Conservation (phyloP, 2,113 vertebrate genomes). For the Micronycteris hirsuta region DNA sequence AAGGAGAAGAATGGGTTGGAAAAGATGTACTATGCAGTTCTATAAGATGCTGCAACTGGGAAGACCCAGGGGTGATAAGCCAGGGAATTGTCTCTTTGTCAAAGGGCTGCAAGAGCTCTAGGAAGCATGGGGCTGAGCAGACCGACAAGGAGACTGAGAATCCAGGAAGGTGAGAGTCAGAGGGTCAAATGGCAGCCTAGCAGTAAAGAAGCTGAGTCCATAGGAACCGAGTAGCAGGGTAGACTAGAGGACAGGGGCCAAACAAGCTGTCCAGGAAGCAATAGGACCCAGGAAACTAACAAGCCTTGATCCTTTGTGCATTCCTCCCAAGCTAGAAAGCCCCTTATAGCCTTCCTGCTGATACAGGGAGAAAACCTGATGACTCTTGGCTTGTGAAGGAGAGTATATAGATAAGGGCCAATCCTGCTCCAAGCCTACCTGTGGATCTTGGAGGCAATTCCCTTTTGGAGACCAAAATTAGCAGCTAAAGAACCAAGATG, state of each 20-base stretch:
- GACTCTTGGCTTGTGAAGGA: neutral
- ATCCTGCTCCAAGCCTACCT: neutral
- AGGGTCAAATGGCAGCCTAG: neutral
- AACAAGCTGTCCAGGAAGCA: neutral
- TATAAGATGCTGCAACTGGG: neutral
- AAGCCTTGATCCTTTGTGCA: neutral
- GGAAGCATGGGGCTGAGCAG: neutral
- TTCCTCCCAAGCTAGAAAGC: neutral
- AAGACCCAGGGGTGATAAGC: neutral
- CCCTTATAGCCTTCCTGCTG: neutral
- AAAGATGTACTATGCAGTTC: neutral
- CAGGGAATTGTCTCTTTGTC: neutral
- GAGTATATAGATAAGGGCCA: neutral
- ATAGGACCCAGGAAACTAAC: neutral
- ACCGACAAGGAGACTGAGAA: neutral
- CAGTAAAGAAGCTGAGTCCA: neutral
- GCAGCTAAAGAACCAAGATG: neutral
- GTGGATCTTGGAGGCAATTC: neutral
- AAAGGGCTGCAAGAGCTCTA: neutral
- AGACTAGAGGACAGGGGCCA: neutral
- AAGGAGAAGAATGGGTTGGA: slow-evolving; percentile 4
- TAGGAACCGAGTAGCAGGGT: neutral
- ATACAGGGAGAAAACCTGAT: neutral
- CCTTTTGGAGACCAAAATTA: slow-evolving; percentile 16
- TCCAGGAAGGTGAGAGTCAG: neutral